Conservation (phyloP, 2,113 vertebrate genomes). For the Hoplias malabaricus region DNA sequence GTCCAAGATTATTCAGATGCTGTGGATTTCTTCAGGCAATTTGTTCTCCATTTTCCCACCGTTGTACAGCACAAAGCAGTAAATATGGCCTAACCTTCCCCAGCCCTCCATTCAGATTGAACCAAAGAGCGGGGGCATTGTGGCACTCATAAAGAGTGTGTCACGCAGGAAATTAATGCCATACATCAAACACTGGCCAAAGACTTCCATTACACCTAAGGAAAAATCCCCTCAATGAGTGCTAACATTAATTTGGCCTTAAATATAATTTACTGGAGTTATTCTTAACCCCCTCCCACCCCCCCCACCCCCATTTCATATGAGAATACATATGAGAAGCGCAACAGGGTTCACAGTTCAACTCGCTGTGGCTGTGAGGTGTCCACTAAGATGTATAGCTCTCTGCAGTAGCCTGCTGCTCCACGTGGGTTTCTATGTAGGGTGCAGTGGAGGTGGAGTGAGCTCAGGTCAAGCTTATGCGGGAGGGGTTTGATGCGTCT, state of each 20-base stretch:
- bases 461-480: conserved; percentile 4
- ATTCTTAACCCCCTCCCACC: conserved; percentile 29
- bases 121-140: conserved; percentile 38
- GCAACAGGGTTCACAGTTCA: conserved; percentile 40
- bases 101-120: conserved; percentile 29
- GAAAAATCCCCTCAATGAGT: conserved; percentile 35
- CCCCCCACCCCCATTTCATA: not conserved
- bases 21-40: conserved; percentile 63
- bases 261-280: conserved; percentile 44
- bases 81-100: conserved; percentile 53
- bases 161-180: conserved; percentile 78
- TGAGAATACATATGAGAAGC: conserved; percentile 9
- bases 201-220: conserved; percentile 51
- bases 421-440: conserved; percentile 5
- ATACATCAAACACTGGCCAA: conserved; percentile 73
- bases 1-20: conserved; percentile 44
- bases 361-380: conserved; percentile 12
- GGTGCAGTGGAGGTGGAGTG: conserved; percentile 1
- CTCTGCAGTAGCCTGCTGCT: conserved; percentile 7
- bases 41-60: conserved; percentile 62
- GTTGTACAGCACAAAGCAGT: conserved; percentile 51
- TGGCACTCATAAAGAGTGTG: conserved; percentile 72
- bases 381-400: conserved; percentile 44
- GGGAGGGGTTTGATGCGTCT: not conserved
- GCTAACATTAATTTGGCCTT: conserved; percentile 42